phyloP scores from a whole-genome alignment of 2,888 invertebrate genomes.

The Drosophila heteroneura region DNA sequence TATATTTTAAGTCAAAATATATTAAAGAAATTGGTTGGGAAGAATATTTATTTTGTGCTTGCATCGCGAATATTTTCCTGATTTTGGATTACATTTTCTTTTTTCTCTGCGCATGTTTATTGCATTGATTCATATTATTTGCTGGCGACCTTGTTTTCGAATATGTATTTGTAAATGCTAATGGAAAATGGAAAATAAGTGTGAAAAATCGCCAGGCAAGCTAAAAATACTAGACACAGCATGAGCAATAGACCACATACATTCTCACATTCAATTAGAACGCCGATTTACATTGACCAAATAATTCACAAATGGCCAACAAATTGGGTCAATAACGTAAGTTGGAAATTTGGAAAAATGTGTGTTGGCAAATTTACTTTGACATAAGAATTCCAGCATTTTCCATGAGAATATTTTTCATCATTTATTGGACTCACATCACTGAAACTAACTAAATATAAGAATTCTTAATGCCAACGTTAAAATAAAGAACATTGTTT shows the following conservation, averaged over 20 bases:
- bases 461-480: too few species aligned
- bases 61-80: background rate
- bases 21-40: background rate
- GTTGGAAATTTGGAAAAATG: background rate
- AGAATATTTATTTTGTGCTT: background rate
- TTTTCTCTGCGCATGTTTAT: background rate
- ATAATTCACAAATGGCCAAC: constrained; percentile 1
- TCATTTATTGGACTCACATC: too few species aligned
- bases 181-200: constrained; percentile 45
- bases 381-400: background rate
- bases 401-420: background rate
- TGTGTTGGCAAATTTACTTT: background rate
- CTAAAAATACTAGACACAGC: constrained; percentile 19
- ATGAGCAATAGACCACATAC: background rate
- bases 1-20: background rate
- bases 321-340: background rate
- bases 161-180: constrained; percentile 15
- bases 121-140: background rate
- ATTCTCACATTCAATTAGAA: background rate
- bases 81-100: background rate
- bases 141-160: constrained; percentile 33
- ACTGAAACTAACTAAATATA: too few species aligned
- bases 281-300: constrained; percentile 8
- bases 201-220: constrained; percentile 44
- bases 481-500: background rate